Conservation (phyloP, 2,113 vertebrate genomes). For the Melanotaenia duboulayi region DNA sequence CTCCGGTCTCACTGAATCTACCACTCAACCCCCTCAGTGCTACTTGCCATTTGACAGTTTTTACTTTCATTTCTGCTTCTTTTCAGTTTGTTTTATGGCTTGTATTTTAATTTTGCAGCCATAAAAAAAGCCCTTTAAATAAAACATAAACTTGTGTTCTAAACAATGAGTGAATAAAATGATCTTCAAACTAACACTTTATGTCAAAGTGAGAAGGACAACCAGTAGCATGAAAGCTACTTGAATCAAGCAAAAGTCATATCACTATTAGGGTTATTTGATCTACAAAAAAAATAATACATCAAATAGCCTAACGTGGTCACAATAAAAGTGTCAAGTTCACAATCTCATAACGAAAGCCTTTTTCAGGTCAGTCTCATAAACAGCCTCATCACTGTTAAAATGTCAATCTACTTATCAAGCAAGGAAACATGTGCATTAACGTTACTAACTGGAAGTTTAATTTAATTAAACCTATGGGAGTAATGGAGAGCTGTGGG, state of each 20-base stretch:
- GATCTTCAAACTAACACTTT: slow-evolving; percentile 17
- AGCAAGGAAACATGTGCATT: not conserved
- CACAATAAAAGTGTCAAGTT: slow-evolving; percentile 21
- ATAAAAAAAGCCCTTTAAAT: not conserved
- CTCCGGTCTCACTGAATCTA: not conserved
- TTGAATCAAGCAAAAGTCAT: slow-evolving; percentile 24
- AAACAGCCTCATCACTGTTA: not conserved
- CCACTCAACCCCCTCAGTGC: not conserved
- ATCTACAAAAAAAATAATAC: slow-evolving; percentile 29
- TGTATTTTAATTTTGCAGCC: not conserved
- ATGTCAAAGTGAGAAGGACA: slow-evolving; percentile 55
- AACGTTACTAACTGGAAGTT: not conserved
- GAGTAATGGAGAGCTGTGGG: no score
- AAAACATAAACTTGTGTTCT: not conserved
- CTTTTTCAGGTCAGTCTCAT: not conserved
- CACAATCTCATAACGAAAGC: not conserved
- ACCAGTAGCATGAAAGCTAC: slow-evolving; percentile 55
- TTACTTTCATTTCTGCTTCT: slow-evolving; percentile 12
- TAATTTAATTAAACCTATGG: no score
- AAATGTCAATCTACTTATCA: not conserved
- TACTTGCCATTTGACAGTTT: slow-evolving; percentile 16
- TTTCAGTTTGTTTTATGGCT: not conserved
- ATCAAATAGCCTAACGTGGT: slow-evolving; percentile 17
- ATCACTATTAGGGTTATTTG: slow-evolving; percentile 31
- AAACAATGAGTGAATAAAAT: not conserved